phyloP scores from a whole-genome alignment of 2,113 vertebrate species.

The Brienomyrus longianalis region DNA sequence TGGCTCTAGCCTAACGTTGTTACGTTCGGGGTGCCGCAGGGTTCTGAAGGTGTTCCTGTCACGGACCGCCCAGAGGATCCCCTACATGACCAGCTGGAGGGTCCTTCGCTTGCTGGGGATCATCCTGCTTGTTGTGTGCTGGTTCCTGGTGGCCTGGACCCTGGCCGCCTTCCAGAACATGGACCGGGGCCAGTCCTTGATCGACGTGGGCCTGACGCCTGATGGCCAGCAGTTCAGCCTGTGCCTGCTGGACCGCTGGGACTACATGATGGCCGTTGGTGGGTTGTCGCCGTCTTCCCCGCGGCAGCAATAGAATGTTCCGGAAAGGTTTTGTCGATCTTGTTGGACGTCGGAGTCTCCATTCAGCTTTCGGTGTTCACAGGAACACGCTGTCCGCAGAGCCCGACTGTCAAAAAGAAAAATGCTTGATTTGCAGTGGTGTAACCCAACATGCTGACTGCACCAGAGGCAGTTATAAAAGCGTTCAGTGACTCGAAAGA shows the following conservation, averaged over 20 bases:
- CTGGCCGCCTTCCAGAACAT: slow-evolving; percentile 85
- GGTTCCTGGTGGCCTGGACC: slow-evolving; percentile 96
- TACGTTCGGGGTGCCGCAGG: slow-evolving; percentile 49
- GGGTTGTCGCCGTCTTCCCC: slow-evolving; percentile 38
- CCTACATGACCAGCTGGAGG: slow-evolving; percentile 93
- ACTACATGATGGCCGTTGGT: slow-evolving; percentile 99
- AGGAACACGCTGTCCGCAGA: not conserved
- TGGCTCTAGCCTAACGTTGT: not conserved
- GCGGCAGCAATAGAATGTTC: not conserved
- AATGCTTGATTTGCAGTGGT: not conserved
- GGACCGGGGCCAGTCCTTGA: slow-evolving; percentile 79
- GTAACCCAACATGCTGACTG: not conserved
- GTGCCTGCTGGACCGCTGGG: slow-evolving; percentile 95
- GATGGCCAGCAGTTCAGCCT: slow-evolving; percentile 90
- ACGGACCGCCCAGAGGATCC: slow-evolving; percentile 88
- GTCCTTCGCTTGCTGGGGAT: slow-evolving; percentile 87
- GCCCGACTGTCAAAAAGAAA: not conserved
- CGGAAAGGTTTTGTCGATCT: not conserved
- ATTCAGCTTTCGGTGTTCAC: not conserved
- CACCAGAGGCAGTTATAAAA: not conserved
- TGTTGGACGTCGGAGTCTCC: not conserved
- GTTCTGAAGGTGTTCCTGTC: slow-evolving; percentile 98
- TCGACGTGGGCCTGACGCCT: slow-evolving; percentile 85
- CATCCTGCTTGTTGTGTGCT: slow-evolving; percentile 86
- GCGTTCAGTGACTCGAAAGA: not conserved